Conservation (phyloP, 2,113 vertebrate genomes). For the Caranx melampygus region DNA sequence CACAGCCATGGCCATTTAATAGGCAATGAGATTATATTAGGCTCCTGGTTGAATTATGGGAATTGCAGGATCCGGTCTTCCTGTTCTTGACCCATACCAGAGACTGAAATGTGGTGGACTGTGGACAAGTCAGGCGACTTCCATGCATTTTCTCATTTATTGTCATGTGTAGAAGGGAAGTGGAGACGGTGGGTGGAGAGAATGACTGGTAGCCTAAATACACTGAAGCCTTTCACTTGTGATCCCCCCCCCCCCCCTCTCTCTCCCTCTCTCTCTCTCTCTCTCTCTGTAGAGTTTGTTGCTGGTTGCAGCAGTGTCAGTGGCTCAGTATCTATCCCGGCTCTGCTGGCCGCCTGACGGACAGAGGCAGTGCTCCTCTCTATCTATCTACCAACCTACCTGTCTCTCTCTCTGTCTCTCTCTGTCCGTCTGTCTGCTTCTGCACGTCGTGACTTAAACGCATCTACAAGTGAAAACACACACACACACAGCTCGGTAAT, state of each 20-base stretch:
- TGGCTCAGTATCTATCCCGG: constrained; percentile 47
- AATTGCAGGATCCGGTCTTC: no score
- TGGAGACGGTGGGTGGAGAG: not conserved
- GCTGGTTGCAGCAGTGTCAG: constrained; percentile 61
- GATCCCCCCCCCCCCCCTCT: not conserved
- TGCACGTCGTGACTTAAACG: not conserved
- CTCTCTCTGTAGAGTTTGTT: constrained; percentile 55
- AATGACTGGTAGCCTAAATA: constrained; percentile 19
- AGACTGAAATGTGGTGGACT: not conserved
- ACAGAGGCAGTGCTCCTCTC: constrained; percentile 39
- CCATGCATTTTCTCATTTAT: not conserved
- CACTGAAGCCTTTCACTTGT: constrained; percentile 35
- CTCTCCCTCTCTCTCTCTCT: constrained; percentile 11
- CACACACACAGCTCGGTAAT: constrained; percentile 68
- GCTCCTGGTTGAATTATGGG: no score
- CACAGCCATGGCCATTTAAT: not conserved
- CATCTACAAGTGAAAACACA: constrained; percentile 44
- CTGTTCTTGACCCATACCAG: not conserved
- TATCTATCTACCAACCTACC: not conserved
- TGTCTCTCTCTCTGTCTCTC: constrained; percentile 9
- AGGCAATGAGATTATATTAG: not conserved
- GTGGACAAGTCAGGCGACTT: not conserved
- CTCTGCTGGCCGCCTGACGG: constrained; percentile 37
- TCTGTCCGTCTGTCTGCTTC: not conserved
- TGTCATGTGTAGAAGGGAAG: not conserved